phyloP scores from a whole-genome alignment of 2,888 invertebrate genomes.

The Limnephilus rhombicus region DNA sequence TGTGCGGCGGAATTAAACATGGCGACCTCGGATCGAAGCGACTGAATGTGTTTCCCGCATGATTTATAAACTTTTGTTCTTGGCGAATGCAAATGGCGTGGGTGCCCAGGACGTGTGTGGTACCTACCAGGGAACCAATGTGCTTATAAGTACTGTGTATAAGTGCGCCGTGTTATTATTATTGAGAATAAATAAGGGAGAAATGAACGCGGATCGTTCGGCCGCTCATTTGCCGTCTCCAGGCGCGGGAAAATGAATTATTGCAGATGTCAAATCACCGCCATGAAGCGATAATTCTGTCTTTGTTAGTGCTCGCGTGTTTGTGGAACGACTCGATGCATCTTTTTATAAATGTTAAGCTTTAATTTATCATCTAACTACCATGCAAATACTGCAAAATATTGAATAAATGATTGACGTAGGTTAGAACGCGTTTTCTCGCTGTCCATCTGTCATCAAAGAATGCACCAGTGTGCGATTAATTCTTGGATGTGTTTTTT shows the following conservation, averaged over 20 bases:
- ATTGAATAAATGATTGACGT: background rate
- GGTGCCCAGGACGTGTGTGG: constrained; percentile 32
- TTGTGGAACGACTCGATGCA: background rate
- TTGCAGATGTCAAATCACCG: constrained; percentile 35
- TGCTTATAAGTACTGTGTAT: background rate
- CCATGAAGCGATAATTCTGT: constrained; percentile 39
- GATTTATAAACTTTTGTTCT: constrained; percentile 58
- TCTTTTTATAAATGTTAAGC: constrained; percentile 26
- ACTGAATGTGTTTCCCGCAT: constrained; percentile 52
- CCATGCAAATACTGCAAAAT: constrained; percentile 13
- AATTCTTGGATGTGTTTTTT: background rate
- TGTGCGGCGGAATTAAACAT: constrained; percentile 34
- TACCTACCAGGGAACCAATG: background rate
- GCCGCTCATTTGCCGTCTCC: constrained; percentile 17
- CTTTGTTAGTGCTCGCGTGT: constrained; percentile 42
- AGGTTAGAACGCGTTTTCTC: background rate
- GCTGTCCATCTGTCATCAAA: background rate
- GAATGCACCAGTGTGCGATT: background rate
- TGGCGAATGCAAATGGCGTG: constrained; percentile 38
- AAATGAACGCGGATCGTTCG: constrained; percentile 27
- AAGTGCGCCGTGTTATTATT: constrained; percentile 40
- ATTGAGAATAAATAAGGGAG: constrained; percentile 49
- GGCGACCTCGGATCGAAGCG: constrained; percentile 50
- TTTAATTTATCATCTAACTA: constrained; percentile 29
- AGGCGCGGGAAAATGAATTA: constrained; percentile 47